These are phyloP conservation scores for Muricea muricata DNA, from an alignment of 92 coral and sea anemone genomes.

Conservation along the genomic window DNA sequence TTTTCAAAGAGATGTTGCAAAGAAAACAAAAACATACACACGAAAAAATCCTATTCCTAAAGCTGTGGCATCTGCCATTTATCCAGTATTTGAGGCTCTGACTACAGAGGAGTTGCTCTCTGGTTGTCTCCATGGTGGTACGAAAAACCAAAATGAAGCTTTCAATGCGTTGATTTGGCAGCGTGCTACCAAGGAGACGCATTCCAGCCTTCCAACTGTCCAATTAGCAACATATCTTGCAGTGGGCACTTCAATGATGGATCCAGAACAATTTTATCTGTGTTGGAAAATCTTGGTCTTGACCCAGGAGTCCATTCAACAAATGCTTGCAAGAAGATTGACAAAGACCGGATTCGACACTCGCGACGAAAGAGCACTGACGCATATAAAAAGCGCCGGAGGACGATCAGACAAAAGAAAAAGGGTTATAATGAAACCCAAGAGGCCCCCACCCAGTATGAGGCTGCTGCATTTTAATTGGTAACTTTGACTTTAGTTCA, in stretches of 20 bases:
- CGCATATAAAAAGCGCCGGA: slow-evolving; percentile 38
- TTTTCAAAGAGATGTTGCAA: background rate
- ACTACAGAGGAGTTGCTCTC: slow-evolving; percentile 31
- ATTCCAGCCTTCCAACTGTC: slow-evolving; percentile 58
- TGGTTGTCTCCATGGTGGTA: slow-evolving; percentile 63
- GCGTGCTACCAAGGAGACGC: slow-evolving; percentile 67
- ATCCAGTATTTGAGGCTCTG: slow-evolving; percentile 47
- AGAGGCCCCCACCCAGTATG: slow-evolving; percentile 41
- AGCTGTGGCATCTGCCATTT: slow-evolving; percentile 53
- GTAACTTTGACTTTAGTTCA: too few relatives aligned
- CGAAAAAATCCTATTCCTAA: slow-evolving; percentile 48
- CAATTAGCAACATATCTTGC: slow-evolving; percentile 59
- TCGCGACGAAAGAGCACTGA: slow-evolving; percentile 49
- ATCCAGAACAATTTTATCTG: slow-evolving; percentile 27
- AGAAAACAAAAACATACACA: background rate
- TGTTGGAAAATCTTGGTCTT: slow-evolving; percentile 59
- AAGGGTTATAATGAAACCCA: slow-evolving; percentile 44
- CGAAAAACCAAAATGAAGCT: slow-evolving; percentile 74
- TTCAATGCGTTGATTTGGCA: slow-evolving; percentile 77
- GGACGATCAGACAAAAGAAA: slow-evolving; percentile 40
- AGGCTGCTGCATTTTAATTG: slow-evolving; percentile 48
- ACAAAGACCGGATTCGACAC: slow-evolving; percentile 51
- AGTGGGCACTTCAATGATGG: slow-evolving; percentile 56
- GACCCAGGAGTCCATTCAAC: slow-evolving; percentile 41
- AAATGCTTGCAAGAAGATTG: slow-evolving; percentile 35